A percentile compares a stretch with the other conserved stretches of the same genome.
Evolutionary conservation across 1,140 invertebrate species (phyloP).

Genomic region (Ooceraea biroi): DNA sequence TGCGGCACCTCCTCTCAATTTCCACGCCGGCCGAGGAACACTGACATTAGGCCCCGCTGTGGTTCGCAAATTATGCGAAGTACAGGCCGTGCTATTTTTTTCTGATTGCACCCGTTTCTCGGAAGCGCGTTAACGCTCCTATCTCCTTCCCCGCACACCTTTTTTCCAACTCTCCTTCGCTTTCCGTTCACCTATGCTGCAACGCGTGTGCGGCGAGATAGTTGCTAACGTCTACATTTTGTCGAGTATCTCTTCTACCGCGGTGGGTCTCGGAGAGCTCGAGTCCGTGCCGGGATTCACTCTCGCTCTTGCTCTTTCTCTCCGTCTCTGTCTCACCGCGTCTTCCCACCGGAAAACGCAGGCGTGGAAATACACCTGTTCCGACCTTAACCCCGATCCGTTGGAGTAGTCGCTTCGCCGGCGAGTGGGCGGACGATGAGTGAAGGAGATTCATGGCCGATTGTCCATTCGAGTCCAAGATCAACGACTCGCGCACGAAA

Average conservation of each 20-base stretch:
- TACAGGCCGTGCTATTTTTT: slow-evolving; percentile 52
- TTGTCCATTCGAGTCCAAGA: background rate
- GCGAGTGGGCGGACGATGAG: slow-evolving; percentile 54
- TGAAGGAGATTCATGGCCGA: slow-evolving; percentile 26
- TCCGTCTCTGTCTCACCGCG: slow-evolving; percentile 9
- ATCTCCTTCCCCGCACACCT: background rate
- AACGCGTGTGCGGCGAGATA: slow-evolving; percentile 16
- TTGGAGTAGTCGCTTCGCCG: slow-evolving; percentile 41
- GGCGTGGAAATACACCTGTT: slow-evolving; percentile 62
- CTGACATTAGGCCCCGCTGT: slow-evolving; percentile 65
- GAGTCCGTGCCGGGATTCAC: slow-evolving; percentile 12
- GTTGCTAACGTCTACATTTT: slow-evolving; percentile 55
- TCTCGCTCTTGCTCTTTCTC: background rate
- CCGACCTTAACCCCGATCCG: slow-evolving; percentile 63
- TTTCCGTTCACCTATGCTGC: slow-evolving; percentile 6
- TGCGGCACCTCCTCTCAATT: slow-evolving; percentile 69
- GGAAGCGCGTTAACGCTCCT: slow-evolving; percentile 42
- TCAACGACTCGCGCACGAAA: background rate
- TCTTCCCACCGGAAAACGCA: slow-evolving; percentile 61
- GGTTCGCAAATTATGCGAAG: slow-evolving; percentile 70
- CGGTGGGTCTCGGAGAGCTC: background rate
- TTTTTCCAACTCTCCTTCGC: background rate
- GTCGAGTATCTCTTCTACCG: slow-evolving; percentile 7
- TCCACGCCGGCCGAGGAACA: slow-evolving; percentile 69
- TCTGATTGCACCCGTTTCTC: slow-evolving; percentile 52